These are phyloP conservation scores for Drosophila mauritiana DNA, from an alignment of 1,140 invertebrate genomes.

Conservation along the genomic window DNA sequence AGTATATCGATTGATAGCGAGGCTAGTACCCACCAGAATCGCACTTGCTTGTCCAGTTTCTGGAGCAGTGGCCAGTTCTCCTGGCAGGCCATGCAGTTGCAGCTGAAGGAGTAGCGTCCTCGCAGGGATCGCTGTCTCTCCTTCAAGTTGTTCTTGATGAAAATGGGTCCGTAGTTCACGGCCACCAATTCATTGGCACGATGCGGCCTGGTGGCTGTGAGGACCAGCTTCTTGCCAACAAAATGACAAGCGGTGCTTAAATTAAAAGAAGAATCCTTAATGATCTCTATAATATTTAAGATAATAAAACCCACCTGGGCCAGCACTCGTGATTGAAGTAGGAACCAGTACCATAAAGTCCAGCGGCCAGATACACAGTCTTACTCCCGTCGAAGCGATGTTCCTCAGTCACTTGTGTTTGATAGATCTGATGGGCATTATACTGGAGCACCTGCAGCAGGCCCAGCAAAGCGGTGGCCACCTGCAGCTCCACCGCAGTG, in stretches of 20 bases:
- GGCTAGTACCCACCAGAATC: conserved; percentile 67
- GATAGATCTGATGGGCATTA: conserved; percentile 95
- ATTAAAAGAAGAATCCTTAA: not conserved
- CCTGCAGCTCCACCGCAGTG: conserved; percentile 86
- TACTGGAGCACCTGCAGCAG: conserved; percentile 94
- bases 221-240: conserved; percentile 89
- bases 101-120: conserved; percentile 93
- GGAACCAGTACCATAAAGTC: conserved; percentile 91
- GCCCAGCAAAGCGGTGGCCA: conserved; percentile 88
- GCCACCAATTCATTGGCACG: conserved; percentile 88
- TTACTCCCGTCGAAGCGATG: conserved; percentile 86
- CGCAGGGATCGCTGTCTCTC: conserved; percentile 88
- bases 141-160: conserved; percentile 87
- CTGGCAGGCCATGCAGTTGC: conserved; percentile 90
- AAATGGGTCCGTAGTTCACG: conserved; percentile 95
- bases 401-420: conserved; percentile 86
- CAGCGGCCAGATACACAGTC: conserved; percentile 90
- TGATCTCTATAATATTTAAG: not conserved
- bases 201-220: conserved; percentile 88
- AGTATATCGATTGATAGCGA: not conserved
- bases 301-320: conserved; percentile 84
- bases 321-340: conserved; percentile 96
- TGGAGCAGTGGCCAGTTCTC: conserved; percentile 91
- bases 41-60: conserved; percentile 86
- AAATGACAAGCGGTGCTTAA: conserved; percentile 91